phyloP scores from a whole-genome alignment of 2,888 invertebrate species.

The Lithophane semibrunnea region DNA sequence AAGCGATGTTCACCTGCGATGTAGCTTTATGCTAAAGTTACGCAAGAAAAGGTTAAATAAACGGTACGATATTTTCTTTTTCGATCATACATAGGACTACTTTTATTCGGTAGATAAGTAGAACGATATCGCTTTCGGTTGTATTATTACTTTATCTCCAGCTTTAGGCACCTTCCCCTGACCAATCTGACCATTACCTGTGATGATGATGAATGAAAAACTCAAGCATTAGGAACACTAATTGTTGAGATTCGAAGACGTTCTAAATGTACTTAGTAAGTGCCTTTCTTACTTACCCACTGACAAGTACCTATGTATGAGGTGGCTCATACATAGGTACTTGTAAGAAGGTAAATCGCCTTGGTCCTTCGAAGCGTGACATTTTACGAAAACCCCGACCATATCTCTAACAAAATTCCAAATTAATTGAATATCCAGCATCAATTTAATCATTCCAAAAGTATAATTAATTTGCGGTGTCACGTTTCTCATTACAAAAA shows the following conservation, averaged over 20 bases:
- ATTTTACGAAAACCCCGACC: neutral
- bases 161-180: neutral
- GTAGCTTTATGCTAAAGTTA: constrained; percentile 2
- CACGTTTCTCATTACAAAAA: constrained; percentile 45
- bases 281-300: no score
- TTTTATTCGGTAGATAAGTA: neutral
- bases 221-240: no score
- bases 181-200: neutral
- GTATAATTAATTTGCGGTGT: constrained; percentile 31
- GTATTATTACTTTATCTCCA: neutral
- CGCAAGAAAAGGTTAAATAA: constrained; percentile 13
- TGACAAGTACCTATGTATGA: no score
- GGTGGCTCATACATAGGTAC: neutral
- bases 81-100: neutral
- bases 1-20: constrained; percentile 6
- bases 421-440: constrained; percentile 20
- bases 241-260: neutral
- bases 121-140: neutral
- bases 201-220: neutral
- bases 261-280: neutral
- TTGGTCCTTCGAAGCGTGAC: neutral
- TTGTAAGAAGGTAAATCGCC: neutral
- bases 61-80: neutral
- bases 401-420: neutral
- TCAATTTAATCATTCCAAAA: constrained; percentile 7